A percentile compares a stretch with the other conserved stretches of the same genome.
Evolutionary conservation across 2,888 invertebrate species (phyloP).

Genomic region (Carabus problematicus): DNA sequence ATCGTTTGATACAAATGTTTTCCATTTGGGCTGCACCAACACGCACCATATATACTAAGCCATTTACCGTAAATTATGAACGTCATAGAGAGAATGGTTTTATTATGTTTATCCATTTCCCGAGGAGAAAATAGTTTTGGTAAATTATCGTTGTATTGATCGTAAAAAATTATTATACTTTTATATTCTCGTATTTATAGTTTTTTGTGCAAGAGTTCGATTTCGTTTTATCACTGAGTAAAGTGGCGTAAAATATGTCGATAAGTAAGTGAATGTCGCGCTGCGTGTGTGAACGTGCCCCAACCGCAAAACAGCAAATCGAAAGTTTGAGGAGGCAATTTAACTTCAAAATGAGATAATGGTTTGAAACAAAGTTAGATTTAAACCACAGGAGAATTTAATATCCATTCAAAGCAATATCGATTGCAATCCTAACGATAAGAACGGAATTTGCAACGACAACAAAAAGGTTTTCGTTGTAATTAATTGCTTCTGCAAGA

Average conservation of each 20-base stretch:
- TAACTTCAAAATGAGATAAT: conserved; percentile 39
- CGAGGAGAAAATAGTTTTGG: conserved; percentile 24
- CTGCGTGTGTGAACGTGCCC: no score
- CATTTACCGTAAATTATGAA: conserved; percentile 30
- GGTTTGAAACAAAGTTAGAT: conserved; percentile 24
- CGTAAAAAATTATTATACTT: conserved; percentile 24
- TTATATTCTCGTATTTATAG: conserved; percentile 4
- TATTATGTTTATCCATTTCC: conserved; percentile 39
- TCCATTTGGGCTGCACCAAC: conserved; percentile 21
- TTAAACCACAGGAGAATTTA: conserved; percentile 21
- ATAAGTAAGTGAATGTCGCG: background rate
- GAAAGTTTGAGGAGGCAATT: conserved; percentile 14
- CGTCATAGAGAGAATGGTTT: conserved; percentile 35
- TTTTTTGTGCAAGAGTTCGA: background rate
- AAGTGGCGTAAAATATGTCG: conserved; percentile 1
- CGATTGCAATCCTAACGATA: conserved; percentile 1
- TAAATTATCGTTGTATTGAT: conserved; percentile 27
- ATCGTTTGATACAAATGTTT: conserved; percentile 25
- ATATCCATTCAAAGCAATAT: conserved; percentile 29
- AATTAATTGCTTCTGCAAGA: no score
- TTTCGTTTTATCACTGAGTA: conserved; percentile 15
- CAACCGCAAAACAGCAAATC: no score
- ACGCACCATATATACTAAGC: conserved; percentile 25
- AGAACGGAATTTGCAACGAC: background rate
- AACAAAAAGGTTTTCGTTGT: background rate